A percentile compares a stretch with the other conserved stretches of the same genome.
Conservation (phyloP, 2,888 invertebrate species). For the Amphipoea oculea region DNA sequence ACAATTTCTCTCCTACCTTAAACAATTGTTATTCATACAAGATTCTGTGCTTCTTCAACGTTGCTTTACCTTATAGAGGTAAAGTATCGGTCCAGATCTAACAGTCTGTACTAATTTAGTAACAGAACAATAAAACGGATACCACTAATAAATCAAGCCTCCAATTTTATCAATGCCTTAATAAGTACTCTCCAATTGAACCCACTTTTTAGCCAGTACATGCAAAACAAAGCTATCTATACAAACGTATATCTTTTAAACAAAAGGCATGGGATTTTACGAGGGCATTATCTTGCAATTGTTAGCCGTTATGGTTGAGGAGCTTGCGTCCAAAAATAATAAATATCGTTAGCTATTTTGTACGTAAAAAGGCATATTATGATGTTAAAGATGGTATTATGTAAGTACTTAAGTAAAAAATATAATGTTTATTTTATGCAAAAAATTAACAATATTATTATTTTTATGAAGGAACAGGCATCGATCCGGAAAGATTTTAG, state of each 20-base stretch:
- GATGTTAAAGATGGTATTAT: not conserved
- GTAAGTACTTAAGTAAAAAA: constrained; percentile 9
- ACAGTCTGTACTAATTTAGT: not conserved
- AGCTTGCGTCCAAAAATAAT: constrained; percentile 22
- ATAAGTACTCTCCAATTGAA: constrained; percentile 18
- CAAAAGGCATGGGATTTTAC: constrained; percentile 64
- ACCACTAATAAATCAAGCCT: constrained; percentile 14
- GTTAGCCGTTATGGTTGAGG: constrained; percentile 49
- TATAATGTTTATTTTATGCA: not conserved
- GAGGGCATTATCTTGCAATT: constrained; percentile 55
- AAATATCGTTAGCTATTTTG: not conserved
- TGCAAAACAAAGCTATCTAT: constrained; percentile 56
- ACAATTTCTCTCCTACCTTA: too few species aligned
- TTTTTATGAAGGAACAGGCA: not conserved
- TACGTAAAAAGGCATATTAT: not conserved
- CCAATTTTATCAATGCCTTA: constrained; percentile 5
- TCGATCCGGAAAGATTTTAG: not conserved
- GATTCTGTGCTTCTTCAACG: not conserved
- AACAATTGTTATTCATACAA: too few species aligned
- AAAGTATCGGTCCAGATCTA: not conserved
- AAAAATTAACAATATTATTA: not conserved
- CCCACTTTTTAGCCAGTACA: constrained; percentile 25
- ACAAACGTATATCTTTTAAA: constrained; percentile 55
- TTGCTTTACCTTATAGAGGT: not conserved
- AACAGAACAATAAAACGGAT: constrained; percentile 21